A percentile compares a stretch with the other conserved stretches of the same genome.
phyloP scores from a whole-genome alignment of 2,888 invertebrate species.

The Cordilura impudica region DNA sequence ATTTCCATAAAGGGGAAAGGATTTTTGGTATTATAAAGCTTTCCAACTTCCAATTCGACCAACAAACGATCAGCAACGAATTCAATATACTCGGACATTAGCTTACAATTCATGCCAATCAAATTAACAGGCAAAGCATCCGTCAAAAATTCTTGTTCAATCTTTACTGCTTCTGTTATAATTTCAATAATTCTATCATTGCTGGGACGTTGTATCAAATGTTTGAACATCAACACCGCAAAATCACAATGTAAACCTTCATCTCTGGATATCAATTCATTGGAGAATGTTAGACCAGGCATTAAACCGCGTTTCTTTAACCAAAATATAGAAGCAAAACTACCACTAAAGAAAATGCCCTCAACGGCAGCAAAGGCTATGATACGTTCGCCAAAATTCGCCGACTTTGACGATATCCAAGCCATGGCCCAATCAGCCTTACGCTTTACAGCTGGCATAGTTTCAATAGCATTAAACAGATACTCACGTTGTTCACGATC shows the following conservation, averaged over 20 bases:
- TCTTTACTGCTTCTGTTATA: conserved; percentile 93
- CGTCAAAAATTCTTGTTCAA: conserved; percentile 98
- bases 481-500: conserved; percentile 91
- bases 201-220: conserved; percentile 92
- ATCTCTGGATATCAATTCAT: conserved; percentile 98
- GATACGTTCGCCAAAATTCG: conserved; percentile 95
- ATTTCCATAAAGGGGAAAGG: conserved; percentile 99
- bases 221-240: conserved; percentile 97
- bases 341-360: conserved; percentile 99
- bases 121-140: conserved; percentile 95
- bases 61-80: conserved; percentile 98
- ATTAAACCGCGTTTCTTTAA: conserved; percentile 98
- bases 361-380: conserved; percentile 99
- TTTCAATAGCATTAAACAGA: conserved; percentile 98
- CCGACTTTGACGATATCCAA: conserved; percentile 93
- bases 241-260: conserved; percentile 99
- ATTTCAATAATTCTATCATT: conserved; percentile 88
- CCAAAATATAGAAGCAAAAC: conserved; percentile 99
- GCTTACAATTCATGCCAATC: conserved; percentile 97
- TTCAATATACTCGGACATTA: conserved; percentile 98
- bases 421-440: conserved; percentile 99
- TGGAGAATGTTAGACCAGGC: conserved; percentile 99
- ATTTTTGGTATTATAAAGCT: conserved; percentile 94
- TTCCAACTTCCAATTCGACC: conserved; percentile 90
- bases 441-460: conserved; percentile 95